Base-by-base conservation (phyloP, 2,888 invertebrate genomes). In the Nycteola revayana region DNA sequence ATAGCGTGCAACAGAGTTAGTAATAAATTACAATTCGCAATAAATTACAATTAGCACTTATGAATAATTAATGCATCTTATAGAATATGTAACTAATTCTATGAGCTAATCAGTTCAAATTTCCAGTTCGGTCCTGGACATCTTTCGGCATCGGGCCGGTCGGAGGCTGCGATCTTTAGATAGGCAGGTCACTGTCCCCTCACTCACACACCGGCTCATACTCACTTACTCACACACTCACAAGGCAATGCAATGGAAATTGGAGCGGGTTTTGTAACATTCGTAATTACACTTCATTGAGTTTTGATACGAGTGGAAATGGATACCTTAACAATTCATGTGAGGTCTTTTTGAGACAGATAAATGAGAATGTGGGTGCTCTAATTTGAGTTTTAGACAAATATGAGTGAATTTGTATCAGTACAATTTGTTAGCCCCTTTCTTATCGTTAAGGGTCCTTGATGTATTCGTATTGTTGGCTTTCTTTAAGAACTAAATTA, bases 71-170 rank as follows among this genome's bases (percentile, higher is more conserved):
- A n/a, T n/a, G n/a, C n/a, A n/a, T n/a, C n/a, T n/a, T n/a, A n/a
- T n/a, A n/a, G n/a, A n/a, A n/a, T n/a, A 14, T 14, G 3, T 14
- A 14, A 14, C 5, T 14, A 14, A 14, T 14, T 14, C 14, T 14
- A 14, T 3, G 3, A 14, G 5, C 14, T 2, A 14, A 14, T 14
- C 14, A 14, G 14, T 3, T 14, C 14, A 14, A 2, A 14, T 3
- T 5, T 3, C 7, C 9, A 77, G 54, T 82, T 40, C 79, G 68
- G 38, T 49, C 78, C 86, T 82, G 85, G 60, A 72, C 78, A 79
- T 86, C 80, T 87, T 86, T 86, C 82, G 87, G 87, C 85, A 84
- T 85, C 84, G 81, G 83, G 73, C 76, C 82, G 85, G 85, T 86
- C 84, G 86, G 85, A 85, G 87, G 87, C 87, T 86, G 86, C 77